These are phyloP conservation scores for Gymnarchus niloticus DNA, from an alignment of 2,113 vertebrate genomes.

Conservation along the genomic window DNA sequence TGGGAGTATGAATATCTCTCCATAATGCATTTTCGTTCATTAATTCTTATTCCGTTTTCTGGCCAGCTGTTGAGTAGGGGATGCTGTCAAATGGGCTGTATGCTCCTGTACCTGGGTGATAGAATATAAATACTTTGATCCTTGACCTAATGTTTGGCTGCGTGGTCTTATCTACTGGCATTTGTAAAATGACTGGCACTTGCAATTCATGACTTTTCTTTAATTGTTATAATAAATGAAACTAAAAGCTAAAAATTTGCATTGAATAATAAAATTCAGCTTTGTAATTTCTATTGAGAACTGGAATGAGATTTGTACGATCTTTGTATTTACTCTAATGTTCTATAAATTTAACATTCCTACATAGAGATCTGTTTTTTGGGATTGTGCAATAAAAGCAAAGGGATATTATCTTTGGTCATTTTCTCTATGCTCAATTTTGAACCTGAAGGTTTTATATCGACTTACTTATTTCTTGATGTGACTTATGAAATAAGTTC, in stretches of 20 bases:
- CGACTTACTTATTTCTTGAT: neutral
- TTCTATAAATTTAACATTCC: neutral
- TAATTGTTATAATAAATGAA: neutral
- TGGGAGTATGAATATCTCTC: neutral
- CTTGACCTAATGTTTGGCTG: neutral
- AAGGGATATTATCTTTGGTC: neutral
- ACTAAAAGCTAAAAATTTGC: neutral
- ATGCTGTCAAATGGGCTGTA: neutral
- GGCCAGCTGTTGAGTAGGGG: conserved; percentile 7
- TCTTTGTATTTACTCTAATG: neutral
- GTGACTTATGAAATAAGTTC: neutral
- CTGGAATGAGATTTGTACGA: neutral
- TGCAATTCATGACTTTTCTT: neutral
- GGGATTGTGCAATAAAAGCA: neutral
- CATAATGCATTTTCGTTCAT: conserved; percentile 2
- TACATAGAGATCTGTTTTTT: neutral
- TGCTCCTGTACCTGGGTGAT: conserved; percentile 8
- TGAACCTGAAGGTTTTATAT: neutral
- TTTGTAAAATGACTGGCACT: neutral
- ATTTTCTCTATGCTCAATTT: neutral
- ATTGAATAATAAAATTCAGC: neutral
- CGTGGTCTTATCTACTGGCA: neutral
- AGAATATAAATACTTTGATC: neutral
- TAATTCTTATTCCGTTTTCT: neutral
- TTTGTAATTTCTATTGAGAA: neutral